Evolutionary conservation across 2,888 invertebrate genomes (phyloP), one percentile per base, ranked within the genome.

Genomic region (Drosophila fulvimacula): DNA sequence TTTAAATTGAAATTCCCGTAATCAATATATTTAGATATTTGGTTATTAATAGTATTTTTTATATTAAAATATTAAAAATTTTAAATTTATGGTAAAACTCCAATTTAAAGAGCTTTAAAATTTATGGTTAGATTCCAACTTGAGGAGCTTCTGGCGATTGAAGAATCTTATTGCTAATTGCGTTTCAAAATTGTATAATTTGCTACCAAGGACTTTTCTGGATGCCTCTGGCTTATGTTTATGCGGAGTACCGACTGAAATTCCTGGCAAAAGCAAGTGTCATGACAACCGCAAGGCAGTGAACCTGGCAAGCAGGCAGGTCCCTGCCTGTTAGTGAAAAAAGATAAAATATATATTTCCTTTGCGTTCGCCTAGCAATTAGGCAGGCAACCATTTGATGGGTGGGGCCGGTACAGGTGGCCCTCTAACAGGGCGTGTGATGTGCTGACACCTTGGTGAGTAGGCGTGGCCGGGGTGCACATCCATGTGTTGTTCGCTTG

Each of bases 391-490:
- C 70, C 64, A 57, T 64, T 62, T 55, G 30, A 38, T 64, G 69
- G 64, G 73, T 39, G 66, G 59, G 64, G 34, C 59, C 44, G 51
- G 56, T 61, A 62, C 70, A 70, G 82, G 64, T 82, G 73, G 58
- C 57, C 48, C 42, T 41, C 49, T 55, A 42, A 39, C 24, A 53
- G 44, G 56, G 72, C 69, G 76, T 72, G 67, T 57, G 56, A 70
- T 81, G 82, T 76, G 73, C 82, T 69, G 72, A 83, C 82, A 85
- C 82, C 86, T 85, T 71, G 48, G 32, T 15, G 27, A 55, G 69
- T 21, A 38, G 82, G 76, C 74, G 71, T 69, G 79, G 67, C 62
- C 62, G 27, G 53, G 58, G 52, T 53, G 65, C 70, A 73, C 53
- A 66, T 63, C 60, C 71, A 68, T 58, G 60, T 42, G 51, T n/a